Base-by-base conservation (phyloP, 2,888 invertebrate genomes). In the Aleiodes alternator region DNA sequence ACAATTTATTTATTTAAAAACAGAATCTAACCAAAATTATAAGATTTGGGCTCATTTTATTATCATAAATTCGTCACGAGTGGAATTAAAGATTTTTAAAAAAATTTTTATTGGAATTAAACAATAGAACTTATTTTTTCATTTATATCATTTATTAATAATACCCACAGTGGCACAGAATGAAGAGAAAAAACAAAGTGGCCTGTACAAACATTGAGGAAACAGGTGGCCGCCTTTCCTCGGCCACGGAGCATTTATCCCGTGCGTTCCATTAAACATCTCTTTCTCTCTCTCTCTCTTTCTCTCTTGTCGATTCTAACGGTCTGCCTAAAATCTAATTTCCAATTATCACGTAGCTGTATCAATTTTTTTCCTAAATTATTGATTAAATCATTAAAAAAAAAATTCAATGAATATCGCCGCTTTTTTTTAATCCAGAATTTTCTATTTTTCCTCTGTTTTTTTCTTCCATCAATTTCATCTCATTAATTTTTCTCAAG, bases 191-290 rank as follows among this genome's bases (percentile, higher is more conserved):
- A 53, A 53, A 14, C 14, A 53, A 53, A 53, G 12, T 53, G 6
- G 51, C 29, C 12, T 31, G 55, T 43, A 69, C 51, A 51, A 70
- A 43, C 72, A 61, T 34, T 34, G 69, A 59, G 69, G 50, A 68
- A 75, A 72, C 75, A 75, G 75, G 80, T 78, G 81, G 78, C 78
- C 82, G 81, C 81, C 72, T 83, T 84, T 83, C 78, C 77, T 79
- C 66, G 76, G 72, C 69, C 64, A 77, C 71, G 76, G 76, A 78
- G 77, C 81, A 83, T 82, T 80, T 80, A 81, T 79, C 77, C 73
- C 78, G 77, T 75, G 77, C 78, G 80, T 79, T 75, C 78, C 77
- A 79, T 71, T 77, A 80, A 70, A 76, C 59, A 68, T 72, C 53
- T 56, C 69, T 61, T 2, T 23, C 23, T 23, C 23, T 72, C 53